A percentile compares a stretch with the other conserved stretches of the same genome.
Evolutionary conservation across 2,113 vertebrate species (phyloP).

Genomic region (Pristiophorus japonicus): DNA sequence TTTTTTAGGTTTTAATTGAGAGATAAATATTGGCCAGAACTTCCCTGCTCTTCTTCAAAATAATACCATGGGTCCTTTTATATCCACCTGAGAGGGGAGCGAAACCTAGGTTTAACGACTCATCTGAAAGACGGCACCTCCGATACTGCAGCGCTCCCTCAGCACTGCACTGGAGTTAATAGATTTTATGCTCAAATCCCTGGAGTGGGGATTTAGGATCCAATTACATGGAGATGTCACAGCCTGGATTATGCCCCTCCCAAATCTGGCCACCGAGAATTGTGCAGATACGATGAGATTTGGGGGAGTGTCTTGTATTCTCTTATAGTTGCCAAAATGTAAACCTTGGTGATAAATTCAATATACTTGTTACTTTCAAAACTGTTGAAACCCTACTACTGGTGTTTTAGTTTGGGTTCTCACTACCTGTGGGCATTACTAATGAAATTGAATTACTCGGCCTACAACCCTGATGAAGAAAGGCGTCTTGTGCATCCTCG

Average conservation of each 20-base stretch:
- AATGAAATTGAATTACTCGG: background rate
- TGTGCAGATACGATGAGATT: background rate
- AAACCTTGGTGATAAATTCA: background rate
- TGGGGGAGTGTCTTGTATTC: background rate
- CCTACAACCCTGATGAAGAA: background rate
- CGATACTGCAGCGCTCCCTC: too few species aligned
- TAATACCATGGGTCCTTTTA: too few species aligned
- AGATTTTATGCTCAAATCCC: too few species aligned
- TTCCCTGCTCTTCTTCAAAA: too few species aligned
- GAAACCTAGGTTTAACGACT: too few species aligned
- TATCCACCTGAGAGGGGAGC: too few species aligned
- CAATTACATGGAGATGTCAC: background rate
- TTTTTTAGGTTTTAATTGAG: too few species aligned
- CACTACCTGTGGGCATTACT: background rate
- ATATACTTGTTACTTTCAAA: background rate
- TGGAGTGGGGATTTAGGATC: too few species aligned
- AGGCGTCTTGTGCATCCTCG: too few species aligned
- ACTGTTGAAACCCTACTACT: background rate
- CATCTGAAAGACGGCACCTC: too few species aligned
- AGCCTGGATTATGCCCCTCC: background rate
- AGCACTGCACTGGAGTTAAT: too few species aligned
- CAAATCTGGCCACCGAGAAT: background rate
- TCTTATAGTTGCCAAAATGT: background rate
- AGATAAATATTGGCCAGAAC: too few species aligned
- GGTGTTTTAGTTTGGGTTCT: background rate